These are phyloP conservation scores for Zaprionus davidi DNA, from an alignment of 1,140 invertebrate species.

Conservation along the genomic window DNA sequence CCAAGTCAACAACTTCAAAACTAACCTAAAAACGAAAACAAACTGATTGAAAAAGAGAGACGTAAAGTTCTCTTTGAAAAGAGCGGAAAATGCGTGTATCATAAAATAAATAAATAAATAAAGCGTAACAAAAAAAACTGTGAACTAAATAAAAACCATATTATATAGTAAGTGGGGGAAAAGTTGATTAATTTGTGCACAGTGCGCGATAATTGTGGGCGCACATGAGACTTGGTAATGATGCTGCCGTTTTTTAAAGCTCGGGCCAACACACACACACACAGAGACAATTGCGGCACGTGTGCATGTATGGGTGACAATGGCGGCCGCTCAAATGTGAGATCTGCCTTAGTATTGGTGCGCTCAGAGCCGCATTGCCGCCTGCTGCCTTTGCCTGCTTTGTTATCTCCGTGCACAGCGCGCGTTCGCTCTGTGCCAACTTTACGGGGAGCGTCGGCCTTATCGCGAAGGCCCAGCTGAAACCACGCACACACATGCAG, in stretches of 20 bases:
- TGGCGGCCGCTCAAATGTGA: constrained; percentile 58
- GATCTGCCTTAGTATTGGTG: constrained; percentile 54
- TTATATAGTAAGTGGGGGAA: not conserved
- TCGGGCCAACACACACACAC: constrained; percentile 16
- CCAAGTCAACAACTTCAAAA: not conserved
- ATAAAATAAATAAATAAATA: constrained; percentile 1
- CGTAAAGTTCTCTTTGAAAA: too few species aligned
- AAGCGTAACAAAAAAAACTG: constrained; percentile 1
- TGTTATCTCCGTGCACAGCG: constrained; percentile 52
- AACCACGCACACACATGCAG: constrained; percentile 3
- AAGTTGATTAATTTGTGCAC: constrained; percentile 69
- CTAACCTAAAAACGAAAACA: not conserved
- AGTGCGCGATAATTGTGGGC: constrained; percentile 66
- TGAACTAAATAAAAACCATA: constrained; percentile 1
- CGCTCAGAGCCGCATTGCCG: constrained; percentile 56
- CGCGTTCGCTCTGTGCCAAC: constrained; percentile 57
- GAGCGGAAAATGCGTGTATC: not conserved
- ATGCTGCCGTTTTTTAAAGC: constrained; percentile 43
- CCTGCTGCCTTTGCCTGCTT: constrained; percentile 25
- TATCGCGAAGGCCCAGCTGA: constrained; percentile 29
- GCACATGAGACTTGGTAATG: constrained; percentile 70
- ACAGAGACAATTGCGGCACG: not conserved
- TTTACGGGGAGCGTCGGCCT: constrained; percentile 38
- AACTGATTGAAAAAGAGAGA: too few species aligned
- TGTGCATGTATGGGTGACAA: constrained; percentile 45